Evolutionary conservation across 2,113 vertebrate genomes (phyloP).

Genomic region (Tychaedon coryphoeus): DNA sequence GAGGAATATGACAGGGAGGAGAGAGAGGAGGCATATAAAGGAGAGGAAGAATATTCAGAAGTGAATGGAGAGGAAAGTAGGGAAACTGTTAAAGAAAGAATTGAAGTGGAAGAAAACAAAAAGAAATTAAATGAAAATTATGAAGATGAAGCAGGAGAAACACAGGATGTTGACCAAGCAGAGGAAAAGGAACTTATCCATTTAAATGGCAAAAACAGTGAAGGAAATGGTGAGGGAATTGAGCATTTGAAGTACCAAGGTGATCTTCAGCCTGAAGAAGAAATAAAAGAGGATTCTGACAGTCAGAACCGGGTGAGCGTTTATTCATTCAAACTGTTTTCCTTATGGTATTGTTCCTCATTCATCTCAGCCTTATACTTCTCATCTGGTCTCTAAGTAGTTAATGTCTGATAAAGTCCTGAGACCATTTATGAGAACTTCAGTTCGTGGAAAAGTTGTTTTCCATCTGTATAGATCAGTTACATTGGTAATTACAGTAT

Average conservation of each 20-base stretch:
- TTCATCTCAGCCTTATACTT: not conserved
- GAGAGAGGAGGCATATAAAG: constrained; percentile 25
- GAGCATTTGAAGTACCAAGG: constrained; percentile 2
- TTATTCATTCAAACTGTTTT: not conserved
- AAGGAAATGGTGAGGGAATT: constrained; percentile 55
- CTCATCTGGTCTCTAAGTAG: not conserved
- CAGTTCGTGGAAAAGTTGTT: not conserved
- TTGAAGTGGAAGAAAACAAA: not conserved
- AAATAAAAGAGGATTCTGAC: constrained; percentile 13
- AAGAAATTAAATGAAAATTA: not conserved
- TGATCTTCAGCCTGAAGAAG: constrained; percentile 5
- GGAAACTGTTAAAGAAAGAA: not conserved
- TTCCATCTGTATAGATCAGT: not conserved
- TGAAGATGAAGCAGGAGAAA: not conserved
- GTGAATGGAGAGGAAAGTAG: constrained; percentile 20
- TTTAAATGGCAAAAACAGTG: not conserved
- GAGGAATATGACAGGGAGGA: constrained; percentile 12
- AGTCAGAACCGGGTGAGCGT: constrained; percentile 61
- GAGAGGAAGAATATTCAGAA: constrained; percentile 16
- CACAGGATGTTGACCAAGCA: not conserved
- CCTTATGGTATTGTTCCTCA: not conserved
- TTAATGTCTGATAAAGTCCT: not conserved
- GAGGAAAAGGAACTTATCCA: not conserved
- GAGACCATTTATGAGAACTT: not conserved
- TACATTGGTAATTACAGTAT: not conserved